These are phyloP conservation scores for Promerops cafer DNA, from an alignment of 2,113 vertebrate genomes.

Conservation along the genomic window DNA sequence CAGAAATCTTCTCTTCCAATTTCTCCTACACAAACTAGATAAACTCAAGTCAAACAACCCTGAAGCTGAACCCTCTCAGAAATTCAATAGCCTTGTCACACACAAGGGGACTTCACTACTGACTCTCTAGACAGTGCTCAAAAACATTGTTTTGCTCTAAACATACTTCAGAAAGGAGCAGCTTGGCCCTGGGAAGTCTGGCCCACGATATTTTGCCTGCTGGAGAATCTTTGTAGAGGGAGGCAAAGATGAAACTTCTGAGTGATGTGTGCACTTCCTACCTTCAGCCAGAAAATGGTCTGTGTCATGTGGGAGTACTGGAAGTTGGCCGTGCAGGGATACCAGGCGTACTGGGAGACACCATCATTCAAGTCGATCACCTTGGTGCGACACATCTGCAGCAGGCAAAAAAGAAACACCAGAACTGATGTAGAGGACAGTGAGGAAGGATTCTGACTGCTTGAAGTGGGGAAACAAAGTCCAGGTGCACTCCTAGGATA, in stretches of 20 bases:
- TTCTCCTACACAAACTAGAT: neutral
- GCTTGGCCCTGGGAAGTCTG: neutral
- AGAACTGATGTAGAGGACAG: rapidly evolving
- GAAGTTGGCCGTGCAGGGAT: slow-evolving; percentile 84
- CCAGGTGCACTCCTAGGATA: neutral
- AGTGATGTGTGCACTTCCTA: slow-evolving; percentile 44
- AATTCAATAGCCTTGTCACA: slow-evolving; percentile 11
- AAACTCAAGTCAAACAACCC: neutral
- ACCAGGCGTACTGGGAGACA: slow-evolving; percentile 93
- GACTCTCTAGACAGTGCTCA: neutral
- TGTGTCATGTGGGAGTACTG: slow-evolving; percentile 72
- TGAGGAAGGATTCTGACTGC: neutral
- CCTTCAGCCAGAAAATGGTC: slow-evolving; percentile 86
- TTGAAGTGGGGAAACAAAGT: neutral
- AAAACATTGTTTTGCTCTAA: neutral
- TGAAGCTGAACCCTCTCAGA: slow-evolving; percentile 14
- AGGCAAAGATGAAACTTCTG: neutral
- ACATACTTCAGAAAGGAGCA: neutral
- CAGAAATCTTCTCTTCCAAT: neutral
- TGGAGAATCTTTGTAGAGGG: neutral
- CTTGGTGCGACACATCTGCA: slow-evolving; percentile 89
- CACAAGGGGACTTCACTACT: neutral
- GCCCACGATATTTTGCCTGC: neutral
- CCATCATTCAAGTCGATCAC: slow-evolving; percentile 89
- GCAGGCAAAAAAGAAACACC: neutral